These are phyloP conservation scores for Indicator indicator DNA, from an alignment of 2,113 vertebrate genomes.

Conservation along the genomic window DNA sequence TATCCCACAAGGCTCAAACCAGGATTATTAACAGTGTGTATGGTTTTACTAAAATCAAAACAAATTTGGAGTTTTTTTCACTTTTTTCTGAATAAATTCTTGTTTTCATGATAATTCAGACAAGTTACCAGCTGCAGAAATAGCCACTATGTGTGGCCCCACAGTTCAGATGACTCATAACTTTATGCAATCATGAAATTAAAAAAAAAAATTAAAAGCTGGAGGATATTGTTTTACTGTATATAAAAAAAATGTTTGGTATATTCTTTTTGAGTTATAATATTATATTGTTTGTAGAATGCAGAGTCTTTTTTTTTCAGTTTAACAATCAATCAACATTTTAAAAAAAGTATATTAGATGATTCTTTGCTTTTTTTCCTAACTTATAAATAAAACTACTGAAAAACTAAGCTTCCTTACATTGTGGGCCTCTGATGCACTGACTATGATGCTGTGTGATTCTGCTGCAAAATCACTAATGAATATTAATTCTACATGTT, in stretches of 20 bases:
- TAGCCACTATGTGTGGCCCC: neutral
- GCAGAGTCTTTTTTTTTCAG: neutral
- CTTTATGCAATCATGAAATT: neutral
- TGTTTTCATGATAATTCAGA: neutral
- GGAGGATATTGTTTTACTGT: neutral
- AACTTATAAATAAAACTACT: neutral
- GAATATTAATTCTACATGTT: neutral
- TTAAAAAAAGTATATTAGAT: neutral
- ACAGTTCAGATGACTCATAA: neutral
- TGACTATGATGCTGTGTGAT: neutral
- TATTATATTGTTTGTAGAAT: neutral
- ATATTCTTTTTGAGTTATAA: neutral
- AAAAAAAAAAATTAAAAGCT: neutral
- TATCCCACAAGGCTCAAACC: neutral
- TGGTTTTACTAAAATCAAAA: neutral
- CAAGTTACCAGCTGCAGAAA: neutral
- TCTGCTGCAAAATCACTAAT: neutral
- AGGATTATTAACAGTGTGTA: neutral
- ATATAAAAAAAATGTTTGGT: neutral
- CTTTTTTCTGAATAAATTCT: neutral
- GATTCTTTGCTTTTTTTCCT: too few relatives aligned
- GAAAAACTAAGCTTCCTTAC: neutral
- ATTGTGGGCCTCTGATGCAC: neutral
- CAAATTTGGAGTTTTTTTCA: neutral
- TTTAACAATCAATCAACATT: neutral